Conservation (phyloP, 2,797 vertebrate genomes). For the Masticophis lateralis region DNA sequence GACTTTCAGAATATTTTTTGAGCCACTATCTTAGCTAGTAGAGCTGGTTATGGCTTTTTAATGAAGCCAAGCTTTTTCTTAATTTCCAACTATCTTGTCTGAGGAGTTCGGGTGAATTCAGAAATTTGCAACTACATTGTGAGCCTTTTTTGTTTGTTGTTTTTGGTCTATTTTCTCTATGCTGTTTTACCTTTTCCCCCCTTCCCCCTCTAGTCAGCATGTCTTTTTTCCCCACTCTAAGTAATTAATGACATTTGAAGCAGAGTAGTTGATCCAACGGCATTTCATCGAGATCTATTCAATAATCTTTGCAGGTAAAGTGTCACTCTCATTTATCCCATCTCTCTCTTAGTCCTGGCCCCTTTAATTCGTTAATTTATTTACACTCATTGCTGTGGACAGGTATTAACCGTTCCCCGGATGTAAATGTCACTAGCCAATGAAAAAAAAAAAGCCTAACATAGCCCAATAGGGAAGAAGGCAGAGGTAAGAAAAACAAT, state of each 20-base stretch:
- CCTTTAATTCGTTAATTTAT: not conserved
- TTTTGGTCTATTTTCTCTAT: not conserved
- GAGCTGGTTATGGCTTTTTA: not conserved
- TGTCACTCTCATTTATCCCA: not conserved
- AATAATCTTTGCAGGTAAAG: not conserved
- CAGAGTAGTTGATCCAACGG: not conserved
- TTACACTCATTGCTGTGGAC: not conserved
- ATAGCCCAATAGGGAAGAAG: not conserved
- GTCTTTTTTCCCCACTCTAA: not conserved
- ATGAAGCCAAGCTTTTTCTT: not conserved
- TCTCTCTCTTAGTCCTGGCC: not conserved
- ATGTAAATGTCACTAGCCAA: not conserved
- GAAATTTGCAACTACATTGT: not conserved
- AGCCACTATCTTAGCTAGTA: not conserved
- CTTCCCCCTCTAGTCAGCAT: not conserved
- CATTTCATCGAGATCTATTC: not conserved
- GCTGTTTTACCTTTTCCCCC: not conserved
- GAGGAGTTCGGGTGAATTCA: not conserved
- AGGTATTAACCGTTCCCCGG: not conserved
- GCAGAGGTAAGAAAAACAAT: not conserved
- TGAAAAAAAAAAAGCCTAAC: not conserved
- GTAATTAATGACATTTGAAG: not conserved
- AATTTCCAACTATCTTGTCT: not conserved
- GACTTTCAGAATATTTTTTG: not conserved
- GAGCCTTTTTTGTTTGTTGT: not conserved